Evolutionary conservation across 2,888 invertebrate genomes (phyloP), one percentile per base, ranked within the genome.

Genomic region (Unio pictorum): DNA sequence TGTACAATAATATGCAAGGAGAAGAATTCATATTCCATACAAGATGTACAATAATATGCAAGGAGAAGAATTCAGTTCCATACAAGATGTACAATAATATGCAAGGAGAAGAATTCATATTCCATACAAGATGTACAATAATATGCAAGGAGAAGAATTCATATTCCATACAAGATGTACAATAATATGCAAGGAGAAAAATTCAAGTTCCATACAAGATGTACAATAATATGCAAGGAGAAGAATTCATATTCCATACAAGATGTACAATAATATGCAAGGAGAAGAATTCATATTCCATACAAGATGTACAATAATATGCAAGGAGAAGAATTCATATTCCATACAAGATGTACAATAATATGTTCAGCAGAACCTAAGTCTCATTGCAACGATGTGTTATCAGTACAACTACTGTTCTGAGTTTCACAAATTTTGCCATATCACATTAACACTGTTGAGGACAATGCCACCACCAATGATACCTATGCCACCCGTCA

Each of bases 111-210:
- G 59, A n/a, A 45, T 45, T 45, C 45, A 18, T 15, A 15, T 26
- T 30, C 62, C 17, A 23, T 30, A 26, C 62, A 62, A 11, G 4
- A 5, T 55, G 17, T 11, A 61, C 34, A 60, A 54, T 23, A 23
- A 23, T 23, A 23, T 90, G 82, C 28, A 79, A 62, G n/a, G 63
- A 67, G 61, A 64, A 67, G 59, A n/a, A 45, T 45, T 45, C 45
- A 18, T 15, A 15, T 26, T 30, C 62, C 17, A 23, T 30, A 26
- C 62, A 62, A 11, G 4, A 5, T 55, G 17, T 11, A 61, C 34
- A 60, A 54, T 23, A 23, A 23, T 23, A 23, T 90, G 82, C 28
- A 79, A 62, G n/a, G 63, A 67, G 61, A 64, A 67, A 55, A n/a
- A 45, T 45, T 45, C 45, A 18, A n/a, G 15, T 26, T 30, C 62